Evolutionary conservation across 2,797 vertebrate genomes (phyloP).

Genomic region (Ibycter americanus): DNA sequence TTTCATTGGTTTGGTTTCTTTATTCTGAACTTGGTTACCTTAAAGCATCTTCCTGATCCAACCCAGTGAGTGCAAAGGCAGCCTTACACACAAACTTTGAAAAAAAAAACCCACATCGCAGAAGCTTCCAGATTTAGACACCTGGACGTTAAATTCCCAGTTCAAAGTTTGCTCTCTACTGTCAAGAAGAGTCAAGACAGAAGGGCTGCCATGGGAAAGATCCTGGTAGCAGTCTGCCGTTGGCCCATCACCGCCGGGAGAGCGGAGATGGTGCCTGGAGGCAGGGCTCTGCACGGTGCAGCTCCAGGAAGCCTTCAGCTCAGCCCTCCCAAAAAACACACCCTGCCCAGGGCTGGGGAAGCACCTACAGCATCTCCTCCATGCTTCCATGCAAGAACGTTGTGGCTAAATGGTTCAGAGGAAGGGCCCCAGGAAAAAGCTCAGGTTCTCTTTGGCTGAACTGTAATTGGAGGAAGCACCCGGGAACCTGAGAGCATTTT

Average conservation of each 20-base stretch:
- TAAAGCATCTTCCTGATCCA: neutral
- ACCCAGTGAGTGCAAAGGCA: neutral
- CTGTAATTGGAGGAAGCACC: neutral
- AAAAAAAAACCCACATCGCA: neutral
- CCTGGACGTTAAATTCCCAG: neutral
- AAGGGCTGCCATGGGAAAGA: neutral
- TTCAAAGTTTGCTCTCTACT: neutral
- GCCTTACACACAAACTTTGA: neutral
- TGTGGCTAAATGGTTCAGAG: fast-evolving
- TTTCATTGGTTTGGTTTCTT: neutral
- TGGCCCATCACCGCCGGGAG: neutral
- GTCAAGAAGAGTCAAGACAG: neutral
- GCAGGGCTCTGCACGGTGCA: neutral
- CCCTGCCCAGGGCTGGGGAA: neutral
- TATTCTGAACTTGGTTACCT: neutral
- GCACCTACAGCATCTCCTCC: neutral
- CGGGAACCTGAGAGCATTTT: neutral
- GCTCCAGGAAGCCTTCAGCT: neutral
- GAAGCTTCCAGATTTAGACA: neutral
- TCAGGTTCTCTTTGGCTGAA: neutral
- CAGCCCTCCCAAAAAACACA: neutral
- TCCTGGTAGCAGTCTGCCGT: too few relatives aligned
- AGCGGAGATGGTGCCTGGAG: fast-evolving
- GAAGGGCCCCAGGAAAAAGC: neutral
- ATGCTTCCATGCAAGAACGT: neutral